Evolutionary conservation across 2,113 vertebrate species (phyloP).

Genomic region (Leucosticte australis): DNA sequence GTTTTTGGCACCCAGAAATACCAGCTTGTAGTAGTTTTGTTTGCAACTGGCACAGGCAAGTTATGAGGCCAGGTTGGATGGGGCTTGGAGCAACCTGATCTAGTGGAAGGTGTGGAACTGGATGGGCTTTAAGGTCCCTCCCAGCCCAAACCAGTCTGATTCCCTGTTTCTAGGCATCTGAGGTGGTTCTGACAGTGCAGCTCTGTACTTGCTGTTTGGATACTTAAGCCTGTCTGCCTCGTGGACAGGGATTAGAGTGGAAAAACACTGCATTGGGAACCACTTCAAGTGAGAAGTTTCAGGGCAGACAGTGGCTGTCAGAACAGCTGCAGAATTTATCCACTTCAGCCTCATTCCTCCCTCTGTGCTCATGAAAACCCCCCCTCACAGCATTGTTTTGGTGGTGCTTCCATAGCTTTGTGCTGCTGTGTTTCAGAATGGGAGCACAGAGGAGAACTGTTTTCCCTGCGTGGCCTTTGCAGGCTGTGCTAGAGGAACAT

Average conservation of each 20-base stretch:
- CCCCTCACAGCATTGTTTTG: neutral
- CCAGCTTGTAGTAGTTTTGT: neutral
- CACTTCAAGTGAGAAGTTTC: neutral
- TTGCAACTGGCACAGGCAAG: neutral
- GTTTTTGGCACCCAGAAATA: neutral
- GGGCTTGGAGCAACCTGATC: neutral
- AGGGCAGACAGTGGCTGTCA: neutral
- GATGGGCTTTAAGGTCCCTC: neutral
- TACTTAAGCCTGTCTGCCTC: neutral
- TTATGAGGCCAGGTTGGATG: neutral
- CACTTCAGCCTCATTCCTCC: fast-evolving
- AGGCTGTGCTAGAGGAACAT: neutral
- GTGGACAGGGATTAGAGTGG: neutral
- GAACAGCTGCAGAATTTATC: neutral
- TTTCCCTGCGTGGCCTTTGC: neutral
- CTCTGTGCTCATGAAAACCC: neutral
- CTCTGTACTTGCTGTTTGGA: neutral
- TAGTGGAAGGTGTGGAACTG: neutral
- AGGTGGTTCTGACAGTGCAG: neutral
- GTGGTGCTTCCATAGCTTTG: neutral
- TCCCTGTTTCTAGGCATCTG: neutral
- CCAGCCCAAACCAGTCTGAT: neutral
- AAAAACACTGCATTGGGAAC: neutral
- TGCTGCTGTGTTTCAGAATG: neutral
- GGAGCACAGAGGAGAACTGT: neutral